Percentiles rank a stretch among this genome's conserved stretches.
These are phyloP conservation scores for Drosophila tropicalis DNA, from an alignment of 1,140 invertebrate genomes.

Conservation along the genomic window DNA sequence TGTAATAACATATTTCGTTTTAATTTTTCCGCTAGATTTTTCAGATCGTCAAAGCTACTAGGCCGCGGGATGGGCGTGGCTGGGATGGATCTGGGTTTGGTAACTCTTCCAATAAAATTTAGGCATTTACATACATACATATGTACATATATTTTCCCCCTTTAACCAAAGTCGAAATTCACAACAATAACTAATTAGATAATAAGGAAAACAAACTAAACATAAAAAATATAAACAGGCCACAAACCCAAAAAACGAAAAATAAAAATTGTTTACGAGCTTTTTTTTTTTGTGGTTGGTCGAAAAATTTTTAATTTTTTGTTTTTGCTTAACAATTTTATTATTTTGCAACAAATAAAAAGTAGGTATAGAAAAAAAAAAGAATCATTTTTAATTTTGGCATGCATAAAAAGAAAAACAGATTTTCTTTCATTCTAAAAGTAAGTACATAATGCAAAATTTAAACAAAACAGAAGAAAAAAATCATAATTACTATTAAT, in stretches of 20 bases:
- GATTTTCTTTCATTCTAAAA: conserved; percentile 1
- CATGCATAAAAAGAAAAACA: conserved; percentile 2
- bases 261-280: conserved; percentile 5
- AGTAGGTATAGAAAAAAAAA: not conserved
- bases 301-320: conserved; percentile 17
- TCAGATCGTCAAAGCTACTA: no score
- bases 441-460: conserved; percentile 12
- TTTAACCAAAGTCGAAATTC: no score
- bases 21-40: no score
- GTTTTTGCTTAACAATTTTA: conserved; percentile 5
- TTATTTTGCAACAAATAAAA: conserved; percentile 1
- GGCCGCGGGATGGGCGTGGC: no score
- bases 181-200: not conserved
- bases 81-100: no score
- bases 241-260: conserved; percentile 6
- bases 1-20: no score
- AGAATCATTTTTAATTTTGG: conserved; percentile 3
- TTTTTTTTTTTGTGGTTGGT: conserved; percentile 21
- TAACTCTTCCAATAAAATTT: no score
- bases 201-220: conserved; percentile 10
- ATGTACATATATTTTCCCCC: no score
- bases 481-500: not conserved
- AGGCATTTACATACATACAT: no score
- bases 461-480: not conserved
- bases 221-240: not conserved